Percentiles rank a stretch among this genome's conserved stretches.
Conservation (phyloP, 1,140 invertebrate species). For the Cephus cinctus region DNA sequence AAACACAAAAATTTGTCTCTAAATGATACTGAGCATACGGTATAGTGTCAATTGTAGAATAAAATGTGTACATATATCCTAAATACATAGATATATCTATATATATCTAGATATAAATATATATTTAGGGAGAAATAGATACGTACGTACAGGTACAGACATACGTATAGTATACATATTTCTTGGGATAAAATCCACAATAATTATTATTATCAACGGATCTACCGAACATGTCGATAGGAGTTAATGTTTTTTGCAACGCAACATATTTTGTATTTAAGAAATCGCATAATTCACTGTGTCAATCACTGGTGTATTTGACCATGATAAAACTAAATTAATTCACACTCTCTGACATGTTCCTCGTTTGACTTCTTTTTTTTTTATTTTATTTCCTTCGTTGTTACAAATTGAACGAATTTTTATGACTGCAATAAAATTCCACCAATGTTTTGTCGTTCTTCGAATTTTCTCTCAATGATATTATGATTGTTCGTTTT, state of each 20-base stretch:
- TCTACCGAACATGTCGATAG: too few species aligned
- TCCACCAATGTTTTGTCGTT: background rate
- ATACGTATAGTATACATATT: slow-evolving; percentile 3
- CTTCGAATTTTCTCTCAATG: slow-evolving; percentile 1
- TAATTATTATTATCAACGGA: background rate
- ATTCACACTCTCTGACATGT: too few species aligned
- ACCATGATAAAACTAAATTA: too few species aligned
- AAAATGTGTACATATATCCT: slow-evolving; percentile 10
- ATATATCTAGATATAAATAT: slow-evolving; percentile 8
- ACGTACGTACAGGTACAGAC: slow-evolving; percentile 11
- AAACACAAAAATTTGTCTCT: slow-evolving; percentile 42
- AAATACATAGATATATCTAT: slow-evolving; percentile 2
- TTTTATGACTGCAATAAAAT: background rate
- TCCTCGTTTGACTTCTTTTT: too few species aligned
- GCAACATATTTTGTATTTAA: too few species aligned
- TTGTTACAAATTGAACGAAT: background rate
- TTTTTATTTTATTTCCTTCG: background rate
- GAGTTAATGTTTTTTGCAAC: too few species aligned
- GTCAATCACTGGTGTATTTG: too few species aligned
- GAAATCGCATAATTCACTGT: too few species aligned
- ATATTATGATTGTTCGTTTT: too few species aligned
- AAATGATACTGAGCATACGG: slow-evolving; percentile 31
- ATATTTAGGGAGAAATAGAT: slow-evolving; percentile 11
- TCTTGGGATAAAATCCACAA: too few species aligned
- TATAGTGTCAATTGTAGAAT: slow-evolving; percentile 28